These are phyloP conservation scores for Trogon surrucura DNA, from an alignment of 2,113 vertebrate species.

Conservation along the genomic window DNA sequence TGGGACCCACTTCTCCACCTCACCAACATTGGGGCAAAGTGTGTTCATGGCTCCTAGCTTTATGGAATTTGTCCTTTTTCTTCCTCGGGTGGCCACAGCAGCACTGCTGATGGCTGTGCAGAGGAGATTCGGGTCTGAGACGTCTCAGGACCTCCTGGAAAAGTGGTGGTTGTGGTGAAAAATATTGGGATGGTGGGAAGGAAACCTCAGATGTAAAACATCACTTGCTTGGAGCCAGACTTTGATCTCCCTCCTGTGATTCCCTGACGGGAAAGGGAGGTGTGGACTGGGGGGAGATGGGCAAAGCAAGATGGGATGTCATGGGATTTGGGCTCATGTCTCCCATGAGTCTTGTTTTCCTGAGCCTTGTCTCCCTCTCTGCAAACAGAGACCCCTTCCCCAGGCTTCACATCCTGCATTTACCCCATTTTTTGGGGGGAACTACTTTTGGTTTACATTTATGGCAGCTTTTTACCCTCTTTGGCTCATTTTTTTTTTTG, in stretches of 20 bases:
- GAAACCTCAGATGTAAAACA: neutral
- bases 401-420: neutral
- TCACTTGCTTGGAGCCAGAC: rapidly evolving
- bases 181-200: neutral
- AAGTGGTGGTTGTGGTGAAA: neutral
- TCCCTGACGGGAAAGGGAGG: neutral
- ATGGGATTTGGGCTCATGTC: neutral
- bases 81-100: rapidly evolving
- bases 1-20: neutral
- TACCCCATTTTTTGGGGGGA: rapidly evolving
- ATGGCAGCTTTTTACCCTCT: neutral
- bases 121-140: neutral
- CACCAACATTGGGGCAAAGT: rapidly evolving
- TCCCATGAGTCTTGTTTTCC: neutral
- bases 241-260: neutral
- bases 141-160: neutral
- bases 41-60: rapidly evolving
- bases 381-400: neutral
- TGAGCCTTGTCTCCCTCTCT: neutral
- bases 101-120: neutral
- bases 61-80: neutral
- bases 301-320: neutral
- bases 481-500: neutral
- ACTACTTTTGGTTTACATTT: neutral
- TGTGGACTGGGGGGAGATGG: neutral